Conservation (phyloP, 1,140 invertebrate genomes). For the Pogonus chalceus region DNA sequence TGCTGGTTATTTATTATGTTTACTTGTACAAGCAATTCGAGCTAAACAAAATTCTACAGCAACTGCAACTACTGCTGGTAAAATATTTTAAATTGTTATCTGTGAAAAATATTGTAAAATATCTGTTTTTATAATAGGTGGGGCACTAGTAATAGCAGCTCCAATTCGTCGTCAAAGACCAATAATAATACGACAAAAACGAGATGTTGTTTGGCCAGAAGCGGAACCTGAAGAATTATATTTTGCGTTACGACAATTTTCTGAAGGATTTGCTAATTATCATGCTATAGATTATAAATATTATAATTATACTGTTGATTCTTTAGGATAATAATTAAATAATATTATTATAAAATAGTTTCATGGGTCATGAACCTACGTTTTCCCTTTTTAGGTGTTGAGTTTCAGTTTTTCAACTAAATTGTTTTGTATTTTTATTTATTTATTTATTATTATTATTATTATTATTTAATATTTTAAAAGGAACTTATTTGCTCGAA, state of each 20-base stretch:
- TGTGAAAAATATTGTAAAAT: slow-evolving; percentile 37
- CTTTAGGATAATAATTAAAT: background rate
- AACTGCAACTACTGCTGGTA: slow-evolving; percentile 28
- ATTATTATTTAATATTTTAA: too few relatives aligned
- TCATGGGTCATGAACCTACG: too few relatives aligned
- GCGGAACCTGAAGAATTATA: slow-evolving; percentile 40
- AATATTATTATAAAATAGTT: too few relatives aligned
- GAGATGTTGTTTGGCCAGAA: slow-evolving; percentile 28
- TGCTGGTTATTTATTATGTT: slow-evolving; percentile 62
- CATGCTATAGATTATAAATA: slow-evolving; percentile 24
- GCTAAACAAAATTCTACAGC: slow-evolving; percentile 32
- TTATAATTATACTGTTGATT: slow-evolving; percentile 18
- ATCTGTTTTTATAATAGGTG: too few relatives aligned
- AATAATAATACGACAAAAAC: slow-evolving; percentile 14
- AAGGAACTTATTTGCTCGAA: too few relatives aligned
- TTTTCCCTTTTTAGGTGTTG: too few relatives aligned
- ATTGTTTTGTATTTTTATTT: too few relatives aligned
- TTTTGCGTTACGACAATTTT: slow-evolving; percentile 37
- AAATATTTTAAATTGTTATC: slow-evolving; percentile 31
- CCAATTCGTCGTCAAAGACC: slow-evolving; percentile 31
- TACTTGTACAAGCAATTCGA: slow-evolving; percentile 60
- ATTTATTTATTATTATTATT: too few relatives aligned
- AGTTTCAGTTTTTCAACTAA: too few relatives aligned
- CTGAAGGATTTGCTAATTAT: slow-evolving; percentile 41
- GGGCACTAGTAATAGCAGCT: background rate